Evolutionary conservation across 2,888 invertebrate genomes (phyloP).

Genomic region (Megamerina dolium): DNA sequence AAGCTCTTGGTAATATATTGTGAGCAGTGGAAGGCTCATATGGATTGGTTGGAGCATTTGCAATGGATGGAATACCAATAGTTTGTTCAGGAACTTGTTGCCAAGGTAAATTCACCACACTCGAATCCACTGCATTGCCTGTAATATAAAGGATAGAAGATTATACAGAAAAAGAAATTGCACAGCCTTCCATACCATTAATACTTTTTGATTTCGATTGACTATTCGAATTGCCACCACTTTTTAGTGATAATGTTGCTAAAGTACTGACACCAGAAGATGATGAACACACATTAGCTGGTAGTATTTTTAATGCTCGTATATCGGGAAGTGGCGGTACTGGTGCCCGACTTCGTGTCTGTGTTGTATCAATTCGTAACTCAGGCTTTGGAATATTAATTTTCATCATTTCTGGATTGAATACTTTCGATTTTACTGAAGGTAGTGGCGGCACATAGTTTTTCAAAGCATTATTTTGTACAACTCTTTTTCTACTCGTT

Average conservation of each 20-base stretch:
- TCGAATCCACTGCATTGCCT: too few relatives aligned
- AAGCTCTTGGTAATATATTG: conserved; percentile 26
- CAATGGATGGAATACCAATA: conserved; percentile 33
- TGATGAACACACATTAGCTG: conserved; percentile 14
- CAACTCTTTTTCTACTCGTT: conserved; percentile 5
- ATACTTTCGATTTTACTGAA: conserved; percentile 45
- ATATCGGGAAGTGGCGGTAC: conserved; percentile 33
- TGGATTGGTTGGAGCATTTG: conserved; percentile 20
- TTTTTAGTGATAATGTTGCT: conserved; percentile 28
- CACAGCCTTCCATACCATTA: conserved; percentile 13
- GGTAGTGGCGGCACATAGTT: conserved; percentile 48
- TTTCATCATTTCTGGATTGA: conserved; percentile 46
- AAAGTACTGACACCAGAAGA: conserved; percentile 20
- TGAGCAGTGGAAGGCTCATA: conserved; percentile 22
- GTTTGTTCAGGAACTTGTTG: conserved; percentile 42
- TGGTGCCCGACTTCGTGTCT: conserved; percentile 18
- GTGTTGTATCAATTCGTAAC: conserved; percentile 22
- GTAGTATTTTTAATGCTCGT: conserved; percentile 24
- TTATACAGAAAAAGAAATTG: not conserved
- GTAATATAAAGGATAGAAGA: too few relatives aligned
- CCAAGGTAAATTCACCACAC: conserved; percentile 6
- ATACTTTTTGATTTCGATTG: conserved; percentile 9
- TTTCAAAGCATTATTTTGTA: conserved; percentile 26
- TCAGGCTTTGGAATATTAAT: conserved; percentile 49
- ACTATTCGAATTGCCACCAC: conserved; percentile 15